Evolutionary conservation across 1,140 invertebrate genomes (phyloP).

Genomic region (Lordiphosa clarofinis): DNA sequence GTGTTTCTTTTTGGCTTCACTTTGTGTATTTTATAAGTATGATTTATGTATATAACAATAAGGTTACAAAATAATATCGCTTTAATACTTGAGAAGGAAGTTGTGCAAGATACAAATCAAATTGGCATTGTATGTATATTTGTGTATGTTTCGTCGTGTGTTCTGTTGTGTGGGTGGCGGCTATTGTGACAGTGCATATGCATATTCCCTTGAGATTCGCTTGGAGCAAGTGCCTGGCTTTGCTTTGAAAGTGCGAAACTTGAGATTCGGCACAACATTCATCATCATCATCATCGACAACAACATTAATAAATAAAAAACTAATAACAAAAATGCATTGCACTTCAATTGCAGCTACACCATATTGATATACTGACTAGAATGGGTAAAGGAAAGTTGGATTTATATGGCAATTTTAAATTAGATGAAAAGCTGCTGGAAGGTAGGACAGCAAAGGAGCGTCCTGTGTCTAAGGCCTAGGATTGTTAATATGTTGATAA

Average conservation of each 20-base stretch:
- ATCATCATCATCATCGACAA: constrained; percentile 15
- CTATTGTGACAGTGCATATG: constrained; percentile 51
- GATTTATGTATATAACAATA: constrained; percentile 63
- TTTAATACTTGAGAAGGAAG: constrained; percentile 78
- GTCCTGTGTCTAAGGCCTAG: neutral
- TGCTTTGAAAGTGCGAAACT: constrained; percentile 56
- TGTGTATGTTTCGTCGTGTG: constrained; percentile 8
- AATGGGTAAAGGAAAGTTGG: constrained; percentile 22
- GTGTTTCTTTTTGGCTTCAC: constrained; percentile 64
- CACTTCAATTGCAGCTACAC: constrained; percentile 43
- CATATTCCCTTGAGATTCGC: constrained; percentile 73
- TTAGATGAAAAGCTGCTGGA: constrained; percentile 6
- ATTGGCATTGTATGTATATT: constrained; percentile 21
- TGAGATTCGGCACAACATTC: constrained; percentile 66
- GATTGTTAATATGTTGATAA: neutral
- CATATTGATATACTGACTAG: constrained; percentile 66
- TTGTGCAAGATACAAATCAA: constrained; percentile 66
- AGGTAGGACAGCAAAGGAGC: no score
- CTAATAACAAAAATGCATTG: constrained; percentile 75
- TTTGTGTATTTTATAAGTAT: constrained; percentile 55
- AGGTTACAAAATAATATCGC: constrained; percentile 71
- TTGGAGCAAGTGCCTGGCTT: constrained; percentile 55
- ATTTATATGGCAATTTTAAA: constrained; percentile 12
- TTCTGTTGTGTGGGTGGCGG: constrained; percentile 23
- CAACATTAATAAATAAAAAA: constrained; percentile 56